Conservation (phyloP, 1,140 invertebrate genomes). For the Cepaea nemoralis region DNA sequence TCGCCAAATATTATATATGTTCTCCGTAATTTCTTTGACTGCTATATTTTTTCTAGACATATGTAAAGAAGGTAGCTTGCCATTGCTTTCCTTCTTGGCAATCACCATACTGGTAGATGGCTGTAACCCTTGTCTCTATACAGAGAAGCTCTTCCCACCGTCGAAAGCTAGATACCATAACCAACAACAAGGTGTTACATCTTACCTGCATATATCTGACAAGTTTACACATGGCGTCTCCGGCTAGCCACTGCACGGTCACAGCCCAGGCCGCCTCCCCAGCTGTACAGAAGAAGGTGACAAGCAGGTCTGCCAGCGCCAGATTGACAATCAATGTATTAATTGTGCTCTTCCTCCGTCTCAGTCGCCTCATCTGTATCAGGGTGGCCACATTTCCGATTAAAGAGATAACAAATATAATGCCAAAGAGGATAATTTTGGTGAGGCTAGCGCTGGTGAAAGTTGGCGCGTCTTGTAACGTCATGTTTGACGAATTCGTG, state of each 20-base stretch:
- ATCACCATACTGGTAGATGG: no score
- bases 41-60: no score
- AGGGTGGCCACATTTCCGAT: conserved; percentile 83
- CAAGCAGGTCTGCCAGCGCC: conserved; percentile 80
- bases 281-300: conserved; percentile 84
- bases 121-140: no score
- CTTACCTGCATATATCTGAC: conserved; percentile 82
- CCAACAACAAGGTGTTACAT: no score
- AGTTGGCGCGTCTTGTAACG: background rate
- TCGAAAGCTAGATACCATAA: no score
- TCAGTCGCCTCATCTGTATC: conserved; percentile 79
- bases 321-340: conserved; percentile 83
- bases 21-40: no score
- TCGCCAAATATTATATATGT: no score
- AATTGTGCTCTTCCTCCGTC: conserved; percentile 77
- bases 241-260: conserved; percentile 84
- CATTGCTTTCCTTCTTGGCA: no score
- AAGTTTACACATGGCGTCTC: conserved; percentile 83
- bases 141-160: no score
- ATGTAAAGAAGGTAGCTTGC: no score
- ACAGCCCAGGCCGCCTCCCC: conserved; percentile 84
- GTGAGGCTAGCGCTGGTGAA: conserved; percentile 73
- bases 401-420: conserved; percentile 81
- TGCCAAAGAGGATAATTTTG: conserved; percentile 77
- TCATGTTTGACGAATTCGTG: background rate